Evolutionary conservation across 2,113 vertebrate species (phyloP).

Genomic region (Cyanoderma ruficeps): DNA sequence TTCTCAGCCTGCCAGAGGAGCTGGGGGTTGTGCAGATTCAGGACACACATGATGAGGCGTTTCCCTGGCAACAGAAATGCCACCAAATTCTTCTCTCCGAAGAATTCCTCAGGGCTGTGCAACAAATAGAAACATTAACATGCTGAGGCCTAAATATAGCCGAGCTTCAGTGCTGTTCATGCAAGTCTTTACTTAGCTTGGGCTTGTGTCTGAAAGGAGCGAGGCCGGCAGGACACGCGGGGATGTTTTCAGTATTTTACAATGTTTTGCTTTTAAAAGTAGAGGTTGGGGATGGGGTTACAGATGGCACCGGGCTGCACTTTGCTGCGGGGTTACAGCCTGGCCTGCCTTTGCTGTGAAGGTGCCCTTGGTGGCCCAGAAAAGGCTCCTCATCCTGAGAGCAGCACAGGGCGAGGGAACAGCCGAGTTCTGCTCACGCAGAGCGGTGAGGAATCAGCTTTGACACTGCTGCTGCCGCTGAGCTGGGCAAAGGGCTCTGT

Average conservation of each 20-base stretch:
- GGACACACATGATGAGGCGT: background rate
- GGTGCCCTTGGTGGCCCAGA: background rate
- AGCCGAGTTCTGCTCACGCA: background rate
- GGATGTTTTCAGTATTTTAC: constrained; percentile 45
- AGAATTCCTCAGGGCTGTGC: constrained; percentile 66
- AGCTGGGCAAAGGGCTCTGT: background rate
- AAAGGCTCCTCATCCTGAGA: too few relatives aligned
- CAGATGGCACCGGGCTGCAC: background rate
- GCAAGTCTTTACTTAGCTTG: constrained; percentile 30
- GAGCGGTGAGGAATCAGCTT: background rate
- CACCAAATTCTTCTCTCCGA: constrained; percentile 37
- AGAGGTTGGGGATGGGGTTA: background rate
- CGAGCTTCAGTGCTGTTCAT: background rate
- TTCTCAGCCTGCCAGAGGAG: background rate
- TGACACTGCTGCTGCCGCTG: background rate
- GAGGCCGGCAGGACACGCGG: background rate
- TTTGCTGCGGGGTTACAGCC: background rate
- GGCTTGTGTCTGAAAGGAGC: background rate
- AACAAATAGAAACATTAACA: constrained; percentile 70
- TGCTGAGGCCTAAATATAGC: constrained; percentile 71
- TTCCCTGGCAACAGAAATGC: constrained; percentile 72
- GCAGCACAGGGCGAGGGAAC: too few relatives aligned
- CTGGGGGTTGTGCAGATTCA: background rate
- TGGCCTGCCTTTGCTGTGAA: background rate
- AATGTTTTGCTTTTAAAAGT: background rate